These are phyloP conservation scores for Tupaia tana DNA, from an alignment of 2,113 vertebrate species.

Conservation along the genomic window DNA sequence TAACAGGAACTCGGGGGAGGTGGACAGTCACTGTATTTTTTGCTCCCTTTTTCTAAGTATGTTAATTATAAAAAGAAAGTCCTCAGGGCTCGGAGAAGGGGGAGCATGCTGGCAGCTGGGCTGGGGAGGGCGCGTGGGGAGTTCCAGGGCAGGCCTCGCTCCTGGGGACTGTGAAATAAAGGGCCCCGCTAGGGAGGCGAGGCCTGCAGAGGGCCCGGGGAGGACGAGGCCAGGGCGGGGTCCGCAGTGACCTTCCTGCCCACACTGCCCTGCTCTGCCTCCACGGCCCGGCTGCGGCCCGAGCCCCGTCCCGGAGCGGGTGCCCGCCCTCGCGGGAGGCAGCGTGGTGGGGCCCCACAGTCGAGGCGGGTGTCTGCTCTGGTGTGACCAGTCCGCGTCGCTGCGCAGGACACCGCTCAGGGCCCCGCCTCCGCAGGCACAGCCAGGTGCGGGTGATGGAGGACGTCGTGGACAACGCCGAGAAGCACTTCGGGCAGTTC, in stretches of 20 bases:
- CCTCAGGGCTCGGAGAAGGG: background rate
- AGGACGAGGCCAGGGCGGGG: background rate
- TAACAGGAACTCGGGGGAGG: no score
- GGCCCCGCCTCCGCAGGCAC: conserved; percentile 63
- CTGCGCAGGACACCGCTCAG: fast-evolving
- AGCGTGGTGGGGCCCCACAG: background rate
- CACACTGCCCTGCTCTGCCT: background rate
- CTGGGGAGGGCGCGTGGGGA: background rate
- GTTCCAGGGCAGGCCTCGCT: background rate
- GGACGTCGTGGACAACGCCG: conserved; percentile 73
- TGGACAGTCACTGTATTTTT: no score
- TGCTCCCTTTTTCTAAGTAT: no score
- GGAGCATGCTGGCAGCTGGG: background rate
- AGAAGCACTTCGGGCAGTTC: conserved; percentile 87
- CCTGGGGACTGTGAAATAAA: fast-evolving
- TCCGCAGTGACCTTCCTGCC: fast-evolving
- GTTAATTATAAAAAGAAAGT: background rate
- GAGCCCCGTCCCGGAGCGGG: background rate
- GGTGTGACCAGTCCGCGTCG: fast-evolving
- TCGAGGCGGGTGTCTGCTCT: background rate
- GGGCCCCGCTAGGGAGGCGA: background rate
- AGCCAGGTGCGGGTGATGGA: conserved; percentile 85
- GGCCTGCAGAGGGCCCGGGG: background rate
- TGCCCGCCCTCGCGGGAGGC: background rate
- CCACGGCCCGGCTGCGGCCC: fast-evolving